Evolutionary conservation across 2,888 invertebrate genomes (phyloP), one percentile per base, ranked within the genome.

Genomic region (Athetis lepigone): DNA sequence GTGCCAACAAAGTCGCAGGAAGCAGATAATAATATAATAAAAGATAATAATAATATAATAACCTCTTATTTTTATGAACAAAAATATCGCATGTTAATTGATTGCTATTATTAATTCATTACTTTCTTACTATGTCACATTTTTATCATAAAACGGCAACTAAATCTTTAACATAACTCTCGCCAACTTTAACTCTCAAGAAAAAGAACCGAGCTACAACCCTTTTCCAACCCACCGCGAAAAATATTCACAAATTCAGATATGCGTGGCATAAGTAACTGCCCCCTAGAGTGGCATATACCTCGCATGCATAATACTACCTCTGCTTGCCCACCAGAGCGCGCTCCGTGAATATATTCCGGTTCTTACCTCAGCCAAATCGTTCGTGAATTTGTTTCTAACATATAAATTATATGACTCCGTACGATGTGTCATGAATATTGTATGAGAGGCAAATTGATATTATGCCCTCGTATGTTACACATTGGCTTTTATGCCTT

Each of bases 321-420:
- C 77, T 80, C 80, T 70, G 79, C 71, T 69, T 71, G 77, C 74
- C 79, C 79, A 68, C 64, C 69, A 70, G 66, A 77, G 75, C 79
- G 66, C 69, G 21, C 70, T 66, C 73, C 82, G 73, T 80, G 82
- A 85, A 85, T 84, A 86, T 85, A 82, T 85, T 80, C 76, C 78
- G 74, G 77, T 78, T 82, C 82, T 81, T 85, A 75, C 82, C 80
- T 81, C 82, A 76, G 85, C 82, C 89, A 93, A 95, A 94, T 93
- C 93, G 92, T 88, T 88, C 87, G 92, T 87, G 91, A 92, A 93
- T 92, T 93, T 93, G 93, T 93, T 92, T 86, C 90, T 89, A 90
- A 93, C 91, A 94, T 93, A 94, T 95, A 94, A 94, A 94, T 94
- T 94, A 94, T 94, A 94, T 93, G 95, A 94, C 93, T 91, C 88